phyloP scores from a whole-genome alignment of 2,888 invertebrate species.

The Eudemis profundana region DNA sequence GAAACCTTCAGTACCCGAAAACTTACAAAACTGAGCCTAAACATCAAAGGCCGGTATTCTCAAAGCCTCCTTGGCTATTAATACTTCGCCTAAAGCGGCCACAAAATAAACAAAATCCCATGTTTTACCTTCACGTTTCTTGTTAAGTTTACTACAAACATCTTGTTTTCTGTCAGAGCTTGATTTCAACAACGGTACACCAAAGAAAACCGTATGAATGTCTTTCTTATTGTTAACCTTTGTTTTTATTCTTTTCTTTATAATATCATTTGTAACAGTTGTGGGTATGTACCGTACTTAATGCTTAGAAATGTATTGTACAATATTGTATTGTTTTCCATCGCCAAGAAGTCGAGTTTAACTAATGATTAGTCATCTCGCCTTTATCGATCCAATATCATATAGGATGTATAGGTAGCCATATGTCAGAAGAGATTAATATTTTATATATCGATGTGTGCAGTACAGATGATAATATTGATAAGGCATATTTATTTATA shows the following conservation, averaged over 20 bases:
- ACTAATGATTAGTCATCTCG: background rate
- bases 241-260: too few relatives aligned
- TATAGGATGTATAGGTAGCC: background rate
- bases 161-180: background rate
- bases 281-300: too few relatives aligned
- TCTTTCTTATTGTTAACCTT: too few relatives aligned
- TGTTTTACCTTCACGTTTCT: background rate
- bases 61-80: conserved; percentile 7
- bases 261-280: too few relatives aligned
- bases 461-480: conserved; percentile 17
- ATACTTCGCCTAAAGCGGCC: background rate
- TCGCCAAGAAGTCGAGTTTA: background rate
- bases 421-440: background rate
- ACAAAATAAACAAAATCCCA: conserved; percentile 1
- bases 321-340: too few relatives aligned
- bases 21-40: background rate
- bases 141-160: background rate
- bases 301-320: too few relatives aligned
- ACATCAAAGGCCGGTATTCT: background rate
- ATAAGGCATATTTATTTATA: conserved; percentile 16
- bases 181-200: background rate
- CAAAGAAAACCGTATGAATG: too few relatives aligned
- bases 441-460: background rate
- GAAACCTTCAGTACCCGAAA: background rate
- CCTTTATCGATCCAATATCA: background rate